A percentile compares a stretch with the other conserved stretches of the same genome.
Conservation (phyloP, 2,797 vertebrate genomes). For the Anguilla marmorata region DNA sequence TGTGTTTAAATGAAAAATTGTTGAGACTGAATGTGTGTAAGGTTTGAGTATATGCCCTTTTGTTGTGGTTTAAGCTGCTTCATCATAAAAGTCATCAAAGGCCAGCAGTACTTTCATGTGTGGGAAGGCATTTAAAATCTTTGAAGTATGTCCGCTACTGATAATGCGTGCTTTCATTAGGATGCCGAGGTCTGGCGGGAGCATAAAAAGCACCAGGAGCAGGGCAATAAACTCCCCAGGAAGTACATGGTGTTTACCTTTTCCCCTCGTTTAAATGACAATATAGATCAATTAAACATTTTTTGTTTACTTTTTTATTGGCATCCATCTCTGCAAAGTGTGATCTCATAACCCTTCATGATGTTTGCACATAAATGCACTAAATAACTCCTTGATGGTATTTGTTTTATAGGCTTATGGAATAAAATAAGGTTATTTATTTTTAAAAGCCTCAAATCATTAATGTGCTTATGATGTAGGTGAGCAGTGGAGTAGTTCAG, state of each 20-base stretch:
- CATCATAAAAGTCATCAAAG: constrained; percentile 23
- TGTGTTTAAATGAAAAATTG: not conserved
- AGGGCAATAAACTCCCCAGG: not conserved
- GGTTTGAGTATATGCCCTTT: constrained; percentile 13
- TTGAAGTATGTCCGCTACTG: constrained; percentile 17
- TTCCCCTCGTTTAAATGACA: not conserved
- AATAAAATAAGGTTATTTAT: not conserved
- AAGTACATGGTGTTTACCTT: not conserved
- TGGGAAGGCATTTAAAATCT: constrained; percentile 21
- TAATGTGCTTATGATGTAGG: not conserved
- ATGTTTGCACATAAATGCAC: not conserved
- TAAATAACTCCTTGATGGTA: not conserved
- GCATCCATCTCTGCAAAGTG: not conserved
- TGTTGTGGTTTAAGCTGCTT: constrained; percentile 21
- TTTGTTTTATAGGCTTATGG: not conserved
- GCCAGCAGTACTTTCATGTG: constrained; percentile 23
- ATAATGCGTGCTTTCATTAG: constrained; percentile 13
- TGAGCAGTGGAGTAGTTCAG: too few relatives aligned
- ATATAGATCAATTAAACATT: not conserved
- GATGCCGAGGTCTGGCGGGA: not conserved
- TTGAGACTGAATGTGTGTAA: not conserved
- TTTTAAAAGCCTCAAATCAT: too few relatives aligned
- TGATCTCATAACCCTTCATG: not conserved
- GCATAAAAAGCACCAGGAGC: not conserved
- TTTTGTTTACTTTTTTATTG: not conserved